Base-by-base conservation (phyloP, 2,113 vertebrate species). In the Cyprinodon tularosa region DNA sequence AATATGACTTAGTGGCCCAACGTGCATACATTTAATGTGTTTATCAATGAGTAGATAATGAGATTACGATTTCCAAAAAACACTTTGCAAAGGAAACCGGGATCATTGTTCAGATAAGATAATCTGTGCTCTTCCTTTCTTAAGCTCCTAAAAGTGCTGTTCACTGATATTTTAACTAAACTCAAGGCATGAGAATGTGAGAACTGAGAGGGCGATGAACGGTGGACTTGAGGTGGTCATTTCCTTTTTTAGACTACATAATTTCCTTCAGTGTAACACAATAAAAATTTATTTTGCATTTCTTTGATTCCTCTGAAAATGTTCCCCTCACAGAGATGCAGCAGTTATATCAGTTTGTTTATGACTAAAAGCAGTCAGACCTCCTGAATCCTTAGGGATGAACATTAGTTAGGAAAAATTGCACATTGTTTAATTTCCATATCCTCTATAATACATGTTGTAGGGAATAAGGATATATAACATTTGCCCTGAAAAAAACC, bases 201-300 rank as follows among this genome's bases (percentile, higher is more conserved):
- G 74, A 85, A 84, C 64, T 38, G 82, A 87, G 44, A 59, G 62
- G 47, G 47, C 22, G 68, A 57, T 1, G 12, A 29, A 76, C n/a
- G 38, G 44, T 75, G 4, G 15, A 42, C 72, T 86, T 60, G 17
- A 47, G 85, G 77, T 78, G 84, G 75, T 74, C 83, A 81, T 85
- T 76, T 81, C 74, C 67, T 62, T 84, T 81, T 84, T 79, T 73
- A 82, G 81, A 76, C 85, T 66, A 75, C 79, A 86, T 74, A 72
- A 73, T 80, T 83, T 86, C 75, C 83, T 84, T 77, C n/a, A 75
- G 80, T 67, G 40, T 77, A 90, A 93, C 77, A 73, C 78, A 72
- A 88, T 93, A 71, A 81, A 62, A 79, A 93, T 92, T 82, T 90
- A 91, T 92, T 89, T 85, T 80, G 81, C 81, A 87, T 86, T 76